Evolutionary conservation across 2,113 vertebrate species (phyloP), one percentile per base, ranked within the genome.

Genomic region (Coptodon bakossiorum): DNA sequence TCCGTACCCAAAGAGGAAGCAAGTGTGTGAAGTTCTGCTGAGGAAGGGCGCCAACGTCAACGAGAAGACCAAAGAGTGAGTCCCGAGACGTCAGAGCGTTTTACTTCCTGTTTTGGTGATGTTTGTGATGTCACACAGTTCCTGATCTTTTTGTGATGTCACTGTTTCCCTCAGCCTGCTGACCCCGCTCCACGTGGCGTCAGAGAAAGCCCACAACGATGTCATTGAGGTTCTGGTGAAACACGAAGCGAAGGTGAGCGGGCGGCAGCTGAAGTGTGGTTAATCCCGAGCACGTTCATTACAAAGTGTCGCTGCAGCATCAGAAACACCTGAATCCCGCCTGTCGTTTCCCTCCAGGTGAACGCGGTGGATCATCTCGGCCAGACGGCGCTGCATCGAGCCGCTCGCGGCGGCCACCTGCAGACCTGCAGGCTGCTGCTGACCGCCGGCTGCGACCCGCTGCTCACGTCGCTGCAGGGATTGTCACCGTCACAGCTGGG

Each of bases 171-270:
- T 52, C 73, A 88, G 90, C 29, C 43, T 86, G 86, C 13, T 98
- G 97, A 98, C 97, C 0, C 97, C 98, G 11, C 95, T 98, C 80
- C 98, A 98, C 29, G 95, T 98, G 27, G 98, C 98, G 3, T 96
- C 98, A 29, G 98, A 98, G 93, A 97, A 97, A 93, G 97, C 97
- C 43, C 97, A 98, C 91, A 98, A 98, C 6, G 98, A 98, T 71
- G 97, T 98, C 86, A 95, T 98, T 90, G 98, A 99, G 91, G 97
- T 98, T 81, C 94, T 99, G 48, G 97, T 98, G 94, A 98, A 98
- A 90, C 98, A 98, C 6, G 98, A 97, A 87, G 98, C 97, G n/a
- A 98, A 98, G 97, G 98, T 98, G 92, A 92, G 87, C 1, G 2
- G 19, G 12, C 63, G 2, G 68, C 71, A 76, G 24, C 16, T 50